Evolutionary conservation across 2,888 invertebrate species (phyloP), one percentile per base, ranked within the genome.

Genomic region (Pseudococcus viburni): DNA sequence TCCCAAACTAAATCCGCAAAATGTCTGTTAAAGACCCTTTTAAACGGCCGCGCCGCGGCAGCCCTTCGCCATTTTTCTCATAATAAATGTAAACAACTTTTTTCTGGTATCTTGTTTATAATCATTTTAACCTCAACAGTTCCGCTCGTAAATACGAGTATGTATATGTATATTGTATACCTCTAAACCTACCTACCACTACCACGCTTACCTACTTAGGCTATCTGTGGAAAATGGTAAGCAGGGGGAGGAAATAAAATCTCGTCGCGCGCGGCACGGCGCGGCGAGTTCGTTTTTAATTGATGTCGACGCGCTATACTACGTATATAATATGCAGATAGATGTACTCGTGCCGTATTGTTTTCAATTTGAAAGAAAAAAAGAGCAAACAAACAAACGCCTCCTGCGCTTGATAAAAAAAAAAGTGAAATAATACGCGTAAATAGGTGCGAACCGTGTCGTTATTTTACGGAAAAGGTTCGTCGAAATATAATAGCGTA

Each of bases 61-160:
- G 55, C n/a, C 64, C 64, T 64, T 64, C 64, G 64, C 22, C 64
- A 22, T 64, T 64, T 73, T 73, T 73, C 73, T 33, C 73, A 33
- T 73, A 73, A 73, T 73, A 73, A 73, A 73, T 73, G 73, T 73
- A 73, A 73, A 73, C 73, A 73, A 73, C 73, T 73, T 73, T 73
- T 73, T 73, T 73, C 26, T 39, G 17, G 73, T 73, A 73, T 73
- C 73, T 73, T 73, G 73, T 73, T 73, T 73, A 73, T 26, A 73
- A 73, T 39, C 73, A 73, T 39, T 73, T 73, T 73, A 73, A 33
- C 73, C 73, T 73, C 33, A 73, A 33, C 73, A 73, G 17, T 33
- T 73, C 73, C 33, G 33, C n/a, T 17, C 33, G 73, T 55, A 55
- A 55, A 55, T 55, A n/a, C n/a, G 55, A 11, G 51, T 51, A 33